Conservation (phyloP, 64 coral and sea anemone species). For the Montipora efflorescens region DNA sequence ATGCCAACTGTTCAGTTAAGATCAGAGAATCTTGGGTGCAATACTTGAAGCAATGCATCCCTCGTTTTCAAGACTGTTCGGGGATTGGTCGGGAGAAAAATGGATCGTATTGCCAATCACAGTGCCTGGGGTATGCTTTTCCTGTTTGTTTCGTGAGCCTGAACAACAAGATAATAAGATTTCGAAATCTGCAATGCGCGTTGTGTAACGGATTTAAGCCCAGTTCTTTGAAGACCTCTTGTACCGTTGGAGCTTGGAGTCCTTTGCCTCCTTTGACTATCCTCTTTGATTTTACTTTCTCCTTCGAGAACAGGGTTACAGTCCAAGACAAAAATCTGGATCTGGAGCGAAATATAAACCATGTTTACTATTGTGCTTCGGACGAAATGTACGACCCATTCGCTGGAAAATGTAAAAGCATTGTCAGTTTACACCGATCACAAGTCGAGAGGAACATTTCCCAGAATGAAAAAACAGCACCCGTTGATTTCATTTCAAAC, state of each 20-base stretch:
- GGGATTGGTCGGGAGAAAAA: not conserved
- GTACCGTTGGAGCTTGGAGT: too few relatives aligned
- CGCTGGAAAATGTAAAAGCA: too few relatives aligned
- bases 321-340: not conserved
- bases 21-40: not conserved
- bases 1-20: not conserved
- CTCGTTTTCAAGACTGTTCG: not conserved
- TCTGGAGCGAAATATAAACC: not conserved
- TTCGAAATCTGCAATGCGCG: constrained; percentile 25
- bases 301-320: not conserved
- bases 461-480: not conserved
- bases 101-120: too few relatives aligned
- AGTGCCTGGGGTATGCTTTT: constrained; percentile 23
- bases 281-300: constrained; percentile 13
- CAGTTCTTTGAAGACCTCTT: not conserved
- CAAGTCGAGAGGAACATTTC: too few relatives aligned
- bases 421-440: too few relatives aligned
- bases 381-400: not conserved
- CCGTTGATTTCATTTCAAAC: not conserved
- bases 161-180: not conserved
- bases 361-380: not conserved
- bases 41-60: constrained; percentile 12
- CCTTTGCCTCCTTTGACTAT: not conserved
- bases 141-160: not conserved
- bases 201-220: not conserved